A percentile compares a stretch with the other conserved stretches of the same genome.
Conservation (phyloP, 1,140 invertebrate genomes). For the Cherax destructor region DNA sequence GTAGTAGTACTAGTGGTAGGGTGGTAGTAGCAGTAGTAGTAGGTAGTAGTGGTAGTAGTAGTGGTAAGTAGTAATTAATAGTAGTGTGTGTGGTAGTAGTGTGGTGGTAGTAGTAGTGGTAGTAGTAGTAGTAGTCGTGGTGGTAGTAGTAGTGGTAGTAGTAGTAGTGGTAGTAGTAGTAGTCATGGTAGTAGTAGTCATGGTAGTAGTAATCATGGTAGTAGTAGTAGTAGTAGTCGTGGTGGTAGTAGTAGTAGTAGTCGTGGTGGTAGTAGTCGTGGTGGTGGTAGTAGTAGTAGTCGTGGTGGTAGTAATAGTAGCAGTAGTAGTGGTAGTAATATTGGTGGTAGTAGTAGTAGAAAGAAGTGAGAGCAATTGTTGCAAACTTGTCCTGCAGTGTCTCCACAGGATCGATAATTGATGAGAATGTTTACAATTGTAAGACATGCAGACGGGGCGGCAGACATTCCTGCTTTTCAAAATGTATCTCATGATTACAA, state of each 20-base stretch:
- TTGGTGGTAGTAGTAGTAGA: not conserved
- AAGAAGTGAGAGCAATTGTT: too few relatives aligned
- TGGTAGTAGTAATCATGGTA: too few relatives aligned
- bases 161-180: not conserved
- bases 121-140: not conserved
- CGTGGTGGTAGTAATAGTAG: not conserved
- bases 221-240: too few relatives aligned
- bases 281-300: too few relatives aligned
- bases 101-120: not conserved
- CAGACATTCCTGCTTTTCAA: not conserved
- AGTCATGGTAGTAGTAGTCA: not conserved
- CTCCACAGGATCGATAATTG: too few relatives aligned
- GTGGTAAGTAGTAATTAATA: too few relatives aligned
- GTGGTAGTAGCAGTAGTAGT: not conserved
- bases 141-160: not conserved
- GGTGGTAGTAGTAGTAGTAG: too few relatives aligned
- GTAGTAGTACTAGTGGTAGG: not conserved
- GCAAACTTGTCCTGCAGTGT: too few relatives aligned
- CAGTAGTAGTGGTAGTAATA: not conserved
- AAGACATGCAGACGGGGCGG: not conserved
- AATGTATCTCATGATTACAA: not conserved
- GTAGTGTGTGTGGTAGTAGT: too few relatives aligned
- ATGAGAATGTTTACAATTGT: not conserved
- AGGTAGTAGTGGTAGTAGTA: not conserved
- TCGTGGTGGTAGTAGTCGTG: too few relatives aligned